These are phyloP conservation scores for Papilio machaon DNA, from an alignment of 1,140 invertebrate genomes.

Conservation along the genomic window DNA sequence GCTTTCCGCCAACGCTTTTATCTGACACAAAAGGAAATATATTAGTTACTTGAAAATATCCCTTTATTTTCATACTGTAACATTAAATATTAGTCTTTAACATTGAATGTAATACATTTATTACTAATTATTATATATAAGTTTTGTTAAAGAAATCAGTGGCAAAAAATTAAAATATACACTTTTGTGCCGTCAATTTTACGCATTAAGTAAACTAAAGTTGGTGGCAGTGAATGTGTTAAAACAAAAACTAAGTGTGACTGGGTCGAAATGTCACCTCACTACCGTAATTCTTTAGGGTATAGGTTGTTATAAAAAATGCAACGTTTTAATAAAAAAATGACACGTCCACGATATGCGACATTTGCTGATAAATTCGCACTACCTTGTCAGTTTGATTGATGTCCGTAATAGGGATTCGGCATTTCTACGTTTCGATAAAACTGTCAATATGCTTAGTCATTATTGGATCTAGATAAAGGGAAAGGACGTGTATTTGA, in stretches of 20 bases:
- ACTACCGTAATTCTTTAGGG: too few relatives aligned
- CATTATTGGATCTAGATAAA: conserved; percentile 19
- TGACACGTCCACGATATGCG: conserved; percentile 8
- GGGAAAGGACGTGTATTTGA: neutral
- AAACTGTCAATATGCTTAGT: conserved; percentile 22
- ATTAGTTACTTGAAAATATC: conserved; percentile 23
- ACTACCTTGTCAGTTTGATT: conserved; percentile 38
- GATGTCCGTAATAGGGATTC: conserved; percentile 27
- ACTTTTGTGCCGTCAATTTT: too few relatives aligned
- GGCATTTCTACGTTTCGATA: conserved; percentile 8
- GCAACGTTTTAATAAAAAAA: conserved; percentile 5
- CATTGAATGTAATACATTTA: neutral
- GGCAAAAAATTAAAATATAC: too few relatives aligned
- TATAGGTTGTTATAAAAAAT: neutral
- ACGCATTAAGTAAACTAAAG: too few relatives aligned
- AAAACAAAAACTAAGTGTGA: too few relatives aligned
- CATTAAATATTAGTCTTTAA: neutral
- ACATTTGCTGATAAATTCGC: conserved; percentile 27
- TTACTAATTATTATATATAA: neutral
- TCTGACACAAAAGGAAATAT: conserved; percentile 45
- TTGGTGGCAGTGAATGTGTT: too few relatives aligned
- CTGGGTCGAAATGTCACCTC: too few relatives aligned
- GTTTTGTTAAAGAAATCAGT: neutral
- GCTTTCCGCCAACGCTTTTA: conserved; percentile 46
- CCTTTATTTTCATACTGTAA: conserved; percentile 18